Evolutionary conservation across 2,888 invertebrate species (phyloP), one percentile per base, ranked within the genome.

Genomic region (Hirtodrosophila cameraria): DNA sequence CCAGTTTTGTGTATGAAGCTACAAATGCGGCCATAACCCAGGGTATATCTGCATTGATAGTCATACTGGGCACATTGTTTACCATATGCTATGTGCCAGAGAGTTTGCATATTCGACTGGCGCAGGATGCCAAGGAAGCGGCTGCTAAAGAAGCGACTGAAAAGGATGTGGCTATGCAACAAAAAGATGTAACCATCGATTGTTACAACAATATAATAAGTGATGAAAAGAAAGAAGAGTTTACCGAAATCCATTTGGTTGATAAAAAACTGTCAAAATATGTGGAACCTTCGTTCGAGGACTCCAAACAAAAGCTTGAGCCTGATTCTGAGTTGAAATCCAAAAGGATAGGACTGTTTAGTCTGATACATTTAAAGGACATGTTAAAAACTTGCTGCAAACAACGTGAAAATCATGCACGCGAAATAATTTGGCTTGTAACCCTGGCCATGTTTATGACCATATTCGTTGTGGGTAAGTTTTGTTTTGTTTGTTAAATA

Each of bases 1-100:
- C 95, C 65, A 92, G 94, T 8, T 92, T 92, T 62, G 78, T 94
- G 0, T 92, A 94, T 42, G 90, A 91, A 8, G 87, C 85, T 5
- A 89, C 91, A 2, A 89, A 70, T 70, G 77, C 89, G 1, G 63
- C 88, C 2, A 55, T 79, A 0, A 88, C 89, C 1, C 89, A 90
- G 61, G 52, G 72, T 11, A 84, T 89, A 3, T 89, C 91, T 0
- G 83, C 77, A 0, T 11, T 66, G 0, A 54, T 83, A 5, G 72
- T 82, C 9, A 67, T 87, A 1, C 2, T 78, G 1, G 77, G 83
- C 1, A 83, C 89, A 2, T 6, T 88, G 0, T 89, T 87, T 30
- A 75, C 88, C 1, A 61, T 80, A 3, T 54, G 87, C 4, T 88
- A 62, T 46, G 50, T 91, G 15, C 88, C 90, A 2, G 91, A 91